phyloP scores from a whole-genome alignment of 2,113 vertebrate species.

The Pelodiscus sinensis region DNA sequence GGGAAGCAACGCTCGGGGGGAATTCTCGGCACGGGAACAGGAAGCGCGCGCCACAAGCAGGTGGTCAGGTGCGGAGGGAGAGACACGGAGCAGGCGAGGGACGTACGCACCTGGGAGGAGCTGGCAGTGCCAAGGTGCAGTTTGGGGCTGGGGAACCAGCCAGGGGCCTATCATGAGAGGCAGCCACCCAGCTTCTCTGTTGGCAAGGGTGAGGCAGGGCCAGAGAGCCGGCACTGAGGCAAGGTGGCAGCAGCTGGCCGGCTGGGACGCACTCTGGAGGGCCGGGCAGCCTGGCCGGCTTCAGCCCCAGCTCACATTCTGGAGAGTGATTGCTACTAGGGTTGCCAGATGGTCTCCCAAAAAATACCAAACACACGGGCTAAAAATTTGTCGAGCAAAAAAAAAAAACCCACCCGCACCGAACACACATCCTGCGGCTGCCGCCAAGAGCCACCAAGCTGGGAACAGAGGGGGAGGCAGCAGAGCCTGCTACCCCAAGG shows the following conservation, averaged over 20 bases:
- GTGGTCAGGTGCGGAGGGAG: not conserved
- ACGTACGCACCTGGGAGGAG: not conserved
- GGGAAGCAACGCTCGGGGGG: not conserved
- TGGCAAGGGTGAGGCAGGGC: not conserved
- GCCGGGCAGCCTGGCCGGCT: not conserved
- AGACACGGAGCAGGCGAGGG: not conserved
- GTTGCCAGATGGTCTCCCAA: too few species aligned
- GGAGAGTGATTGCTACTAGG: not conserved
- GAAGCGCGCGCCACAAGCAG: not conserved
- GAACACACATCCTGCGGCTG: too few species aligned
- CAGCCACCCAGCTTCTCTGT: not conserved
- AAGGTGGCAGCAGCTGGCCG: not conserved
- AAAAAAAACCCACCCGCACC: too few species aligned
- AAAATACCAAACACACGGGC: too few species aligned
- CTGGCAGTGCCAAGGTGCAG: not conserved
- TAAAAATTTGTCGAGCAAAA: too few species aligned
- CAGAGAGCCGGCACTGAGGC: not conserved
- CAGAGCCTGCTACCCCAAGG: too few species aligned
- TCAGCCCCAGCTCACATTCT: not conserved
- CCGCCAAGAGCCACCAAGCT: too few species aligned
- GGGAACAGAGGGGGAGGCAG: too few species aligned
- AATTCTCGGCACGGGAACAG: not conserved
- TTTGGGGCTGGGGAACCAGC: too few species aligned
- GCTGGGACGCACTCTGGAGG: not conserved
- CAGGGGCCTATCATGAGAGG: not conserved